Percentiles rank a stretch among this genome's conserved stretches.
phyloP scores from a whole-genome alignment of 2,888 invertebrate species.

The Ophioninae sp. region DNA sequence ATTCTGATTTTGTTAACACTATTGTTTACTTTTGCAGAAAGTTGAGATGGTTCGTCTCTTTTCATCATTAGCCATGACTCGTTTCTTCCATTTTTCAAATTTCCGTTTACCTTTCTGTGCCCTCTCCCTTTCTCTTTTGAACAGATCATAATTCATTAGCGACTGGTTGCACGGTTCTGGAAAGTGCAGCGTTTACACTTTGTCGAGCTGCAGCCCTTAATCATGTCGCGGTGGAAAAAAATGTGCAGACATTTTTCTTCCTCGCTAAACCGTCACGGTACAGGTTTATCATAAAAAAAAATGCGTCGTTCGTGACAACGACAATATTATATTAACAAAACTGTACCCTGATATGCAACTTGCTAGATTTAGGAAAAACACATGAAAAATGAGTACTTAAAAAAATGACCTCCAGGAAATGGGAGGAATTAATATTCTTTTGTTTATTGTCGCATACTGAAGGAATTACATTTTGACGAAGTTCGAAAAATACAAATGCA shows the following conservation, averaged over 20 bases:
- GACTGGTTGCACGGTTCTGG: constrained; percentile 31
- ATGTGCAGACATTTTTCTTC: not conserved
- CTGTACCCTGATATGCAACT: not conserved
- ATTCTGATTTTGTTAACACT: not conserved
- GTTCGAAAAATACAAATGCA: not conserved
- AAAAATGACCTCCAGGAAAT: not conserved
- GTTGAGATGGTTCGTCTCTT: not conserved
- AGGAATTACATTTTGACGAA: not conserved
- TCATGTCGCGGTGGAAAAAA: not conserved
- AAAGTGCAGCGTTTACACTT: not conserved
- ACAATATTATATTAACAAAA: not conserved
- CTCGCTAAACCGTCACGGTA: not conserved
- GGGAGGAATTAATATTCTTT: not conserved
- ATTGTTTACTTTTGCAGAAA: not conserved
- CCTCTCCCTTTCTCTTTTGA: not conserved
- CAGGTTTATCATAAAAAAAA: not conserved
- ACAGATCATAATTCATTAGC: constrained; percentile 51
- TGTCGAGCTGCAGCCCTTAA: not conserved
- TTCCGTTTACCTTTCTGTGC: not conserved
- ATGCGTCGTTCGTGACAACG: not conserved
- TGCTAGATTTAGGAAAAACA: not conserved
- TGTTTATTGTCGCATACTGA: not conserved
- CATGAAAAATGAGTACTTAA: not conserved
- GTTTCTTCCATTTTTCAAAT: not conserved
- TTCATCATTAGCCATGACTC: not conserved